Conservation (phyloP, 2,797 vertebrate genomes). For the Gymnoscopelus braueri region DNA sequence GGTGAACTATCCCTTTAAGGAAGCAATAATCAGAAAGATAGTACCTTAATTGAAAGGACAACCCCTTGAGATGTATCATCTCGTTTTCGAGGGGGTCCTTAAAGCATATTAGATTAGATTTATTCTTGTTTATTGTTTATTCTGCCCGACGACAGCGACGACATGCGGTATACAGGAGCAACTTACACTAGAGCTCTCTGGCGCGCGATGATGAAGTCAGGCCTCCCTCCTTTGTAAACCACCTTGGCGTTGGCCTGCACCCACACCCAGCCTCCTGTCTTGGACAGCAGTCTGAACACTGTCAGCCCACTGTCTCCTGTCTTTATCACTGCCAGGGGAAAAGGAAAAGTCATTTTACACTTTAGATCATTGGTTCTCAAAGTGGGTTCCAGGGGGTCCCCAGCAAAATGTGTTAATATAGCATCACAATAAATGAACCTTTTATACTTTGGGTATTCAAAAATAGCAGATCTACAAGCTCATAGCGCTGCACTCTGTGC, state of each 20-base stretch:
- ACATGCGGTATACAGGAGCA: not conserved
- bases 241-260: slow-evolving; percentile 84
- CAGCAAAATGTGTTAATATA: too few species aligned
- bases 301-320: slow-evolving; percentile 84
- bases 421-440: too few species aligned
- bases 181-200: slow-evolving; percentile 82
- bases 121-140: too few species aligned
- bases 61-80: too few species aligned
- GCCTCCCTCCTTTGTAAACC: slow-evolving; percentile 80
- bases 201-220: slow-evolving; percentile 81
- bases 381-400: too few species aligned
- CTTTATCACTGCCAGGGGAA: slow-evolving; percentile 80
- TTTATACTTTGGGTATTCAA: too few species aligned
- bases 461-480: too few species aligned
- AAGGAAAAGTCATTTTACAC: slow-evolving; percentile 2
- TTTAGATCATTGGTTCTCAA: too few species aligned
- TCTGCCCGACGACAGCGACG: not conserved
- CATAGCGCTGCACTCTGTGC: too few species aligned
- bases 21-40: too few species aligned
- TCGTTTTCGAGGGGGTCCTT: not conserved
- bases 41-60: too few species aligned
- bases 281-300: slow-evolving; percentile 81
- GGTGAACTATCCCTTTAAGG: too few species aligned
- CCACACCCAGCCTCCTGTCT: slow-evolving; percentile 79
- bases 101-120: not conserved